These are phyloP conservation scores for Patella caerulea DNA, from an alignment of 2,888 invertebrate genomes.

Conservation along the genomic window DNA sequence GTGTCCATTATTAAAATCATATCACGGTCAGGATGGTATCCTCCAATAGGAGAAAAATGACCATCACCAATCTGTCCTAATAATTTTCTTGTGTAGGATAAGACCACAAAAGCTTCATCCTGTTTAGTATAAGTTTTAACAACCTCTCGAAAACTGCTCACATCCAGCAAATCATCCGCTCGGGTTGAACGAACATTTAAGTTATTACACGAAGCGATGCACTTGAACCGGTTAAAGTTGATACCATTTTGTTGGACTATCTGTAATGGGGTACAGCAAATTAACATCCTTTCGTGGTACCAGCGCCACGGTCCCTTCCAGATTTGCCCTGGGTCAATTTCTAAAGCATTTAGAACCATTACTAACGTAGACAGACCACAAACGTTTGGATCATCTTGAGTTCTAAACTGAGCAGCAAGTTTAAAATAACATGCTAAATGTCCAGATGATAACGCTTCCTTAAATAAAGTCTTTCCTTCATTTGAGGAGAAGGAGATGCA, in stretches of 20 bases:
- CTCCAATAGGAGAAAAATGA: slow-evolving; percentile 71
- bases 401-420: slow-evolving; percentile 70
- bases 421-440: slow-evolving; percentile 69
- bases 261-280: slow-evolving; percentile 70
- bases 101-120: slow-evolving; percentile 61
- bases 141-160: slow-evolving; percentile 41
- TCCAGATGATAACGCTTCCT: slow-evolving; percentile 62
- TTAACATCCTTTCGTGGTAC: slow-evolving; percentile 72
- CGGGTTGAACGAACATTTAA: slow-evolving; percentile 49
- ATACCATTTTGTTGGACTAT: slow-evolving; percentile 62
- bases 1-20: slow-evolving; percentile 70
- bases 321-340: slow-evolving; percentile 67
- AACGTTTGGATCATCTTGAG: slow-evolving; percentile 72
- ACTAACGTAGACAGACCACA: slow-evolving; percentile 72
- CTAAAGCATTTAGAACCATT: slow-evolving; percentile 70
- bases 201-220: slow-evolving; percentile 70
- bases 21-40: slow-evolving; percentile 67
- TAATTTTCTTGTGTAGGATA: slow-evolving; percentile 64
- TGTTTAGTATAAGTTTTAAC: slow-evolving; percentile 41
- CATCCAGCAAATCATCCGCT: slow-evolving; percentile 26
- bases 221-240: slow-evolving; percentile 67
- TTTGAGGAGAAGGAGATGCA: slow-evolving; percentile 68
- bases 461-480: slow-evolving; percentile 68
- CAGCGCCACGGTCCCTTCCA: slow-evolving; percentile 72
- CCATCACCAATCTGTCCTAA: slow-evolving; percentile 70